Evolutionary conservation across 2,888 invertebrate species (phyloP), one percentile per base, ranked within the genome.

Genomic region (Chaetogeoica ovagalla): DNA sequence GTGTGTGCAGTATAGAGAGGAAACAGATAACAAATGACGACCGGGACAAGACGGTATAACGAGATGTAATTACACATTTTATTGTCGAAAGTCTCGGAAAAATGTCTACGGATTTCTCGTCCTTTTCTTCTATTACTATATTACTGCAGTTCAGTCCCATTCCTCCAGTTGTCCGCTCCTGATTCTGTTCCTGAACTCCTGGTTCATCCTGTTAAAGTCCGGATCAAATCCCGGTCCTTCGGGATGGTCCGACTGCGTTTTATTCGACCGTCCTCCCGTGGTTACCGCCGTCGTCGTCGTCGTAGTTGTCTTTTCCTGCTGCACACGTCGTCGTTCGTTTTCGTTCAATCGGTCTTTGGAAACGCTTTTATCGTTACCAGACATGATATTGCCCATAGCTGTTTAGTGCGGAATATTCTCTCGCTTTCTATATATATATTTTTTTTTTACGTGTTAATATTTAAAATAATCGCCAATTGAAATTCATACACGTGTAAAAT

Each of bases 61-160:
- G 72, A 72, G 60, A 43, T n/a, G 72, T 52, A 39, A 48, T 73
- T 62, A 48, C 21, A 60, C 1, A 1, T 30, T 30, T 72, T 72
- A 43, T 60, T 6, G 43, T 19, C n/a, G 48, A 8, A 72, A 30
- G 21, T 13, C 30, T n/a, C 48, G 48, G 62, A 37, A 39, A 30
- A 63, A 37, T 7, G 39, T 39, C 23, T 39, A 39, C 39, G 4
- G 39, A 48, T n/a, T n/a, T n/a, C n/a, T n/a, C 30, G 30, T 30
- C 30, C 30, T 30, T 30, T 30, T 30, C 30, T 4, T 30, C 30
- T 48, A 15, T 13, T 48, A 48, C 13, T 11, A 48, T 6, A 43
- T 8, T 11, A n/a, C n/a, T n/a, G n/a, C n/a, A n/a, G 48, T 73
- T 52, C 30, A 48, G n/a, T 76, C 68, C 76, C 76, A 76, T 68